phyloP scores from a whole-genome alignment of 2,888 invertebrate genomes.

The Drosophila falleni region DNA sequence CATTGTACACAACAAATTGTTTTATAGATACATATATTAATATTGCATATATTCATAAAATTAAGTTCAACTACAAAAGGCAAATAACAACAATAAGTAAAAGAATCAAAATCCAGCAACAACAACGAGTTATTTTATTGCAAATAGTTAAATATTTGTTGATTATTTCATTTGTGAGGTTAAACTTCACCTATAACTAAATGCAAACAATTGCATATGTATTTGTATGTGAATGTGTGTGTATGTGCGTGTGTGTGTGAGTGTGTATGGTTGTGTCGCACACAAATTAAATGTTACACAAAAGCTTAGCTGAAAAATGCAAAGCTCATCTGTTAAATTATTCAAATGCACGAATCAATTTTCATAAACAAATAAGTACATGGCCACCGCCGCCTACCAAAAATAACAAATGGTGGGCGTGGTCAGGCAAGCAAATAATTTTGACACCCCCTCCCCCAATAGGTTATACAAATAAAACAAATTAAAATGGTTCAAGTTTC shows the following conservation, averaged over 20 bases:
- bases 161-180: slow-evolving; percentile 60
- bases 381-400: slow-evolving; percentile 10
- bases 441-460: not conserved
- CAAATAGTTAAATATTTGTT: slow-evolving; percentile 68
- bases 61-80: slow-evolving; percentile 43
- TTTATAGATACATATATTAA: slow-evolving; percentile 28
- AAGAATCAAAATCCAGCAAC: slow-evolving; percentile 35
- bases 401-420: slow-evolving; percentile 14
- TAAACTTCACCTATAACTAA: slow-evolving; percentile 48
- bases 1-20: slow-evolving; percentile 26
- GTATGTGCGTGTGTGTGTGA: slow-evolving; percentile 2
- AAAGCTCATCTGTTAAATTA: slow-evolving; percentile 63
- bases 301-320: slow-evolving; percentile 55
- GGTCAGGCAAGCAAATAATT: slow-evolving; percentile 22
- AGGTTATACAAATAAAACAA: slow-evolving; percentile 24
- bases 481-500: slow-evolving; percentile 21
- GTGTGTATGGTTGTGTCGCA: slow-evolving; percentile 14
- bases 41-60: slow-evolving; percentile 42
- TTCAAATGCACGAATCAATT: slow-evolving; percentile 73
- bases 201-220: slow-evolving; percentile 49
- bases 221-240: not conserved
- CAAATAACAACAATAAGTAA: slow-evolving; percentile 40
- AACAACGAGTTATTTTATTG: slow-evolving; percentile 39
- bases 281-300: slow-evolving; percentile 53
- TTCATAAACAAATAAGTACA: slow-evolving; percentile 66